These are phyloP conservation scores for Trialeurodes vaporariorum DNA, from an alignment of 1,140 invertebrate species.

Conservation along the genomic window DNA sequence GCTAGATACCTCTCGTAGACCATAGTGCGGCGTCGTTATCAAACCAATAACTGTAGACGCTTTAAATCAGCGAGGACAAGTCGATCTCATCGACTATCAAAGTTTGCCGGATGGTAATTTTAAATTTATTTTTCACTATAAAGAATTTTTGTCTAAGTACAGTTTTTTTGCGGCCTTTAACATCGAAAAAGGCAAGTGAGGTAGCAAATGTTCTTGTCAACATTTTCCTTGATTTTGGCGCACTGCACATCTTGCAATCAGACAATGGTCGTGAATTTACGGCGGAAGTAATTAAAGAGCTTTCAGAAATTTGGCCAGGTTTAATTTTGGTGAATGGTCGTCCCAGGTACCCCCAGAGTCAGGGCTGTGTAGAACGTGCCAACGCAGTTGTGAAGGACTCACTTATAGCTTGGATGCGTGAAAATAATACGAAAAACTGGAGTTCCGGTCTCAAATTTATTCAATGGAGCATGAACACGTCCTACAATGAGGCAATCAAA, in stretches of 20 bases:
- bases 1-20: too few relatives aligned
- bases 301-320: constrained; percentile 13
- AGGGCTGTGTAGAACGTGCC: constrained; percentile 32
- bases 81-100: constrained; percentile 39
- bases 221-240: constrained; percentile 10
- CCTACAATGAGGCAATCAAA: too few relatives aligned
- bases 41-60: constrained; percentile 30
- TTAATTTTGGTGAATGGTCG: constrained; percentile 25
- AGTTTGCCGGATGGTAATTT: constrained; percentile 32
- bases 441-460: too few relatives aligned
- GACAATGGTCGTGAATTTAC: constrained; percentile 11
- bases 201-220: constrained; percentile 7
- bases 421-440: too few relatives aligned
- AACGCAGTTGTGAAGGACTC: constrained; percentile 33
- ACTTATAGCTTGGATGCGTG: constrained; percentile 29
- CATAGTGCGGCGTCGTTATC: constrained; percentile 26
- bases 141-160: constrained; percentile 39
- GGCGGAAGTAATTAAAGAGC: constrained; percentile 5
- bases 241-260: constrained; percentile 13
- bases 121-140: constrained; percentile 37
- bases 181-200: constrained; percentile 8
- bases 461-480: too few relatives aligned
- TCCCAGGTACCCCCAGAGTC: constrained; percentile 27
- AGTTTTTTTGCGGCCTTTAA: constrained; percentile 27
- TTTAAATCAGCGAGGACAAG: constrained; percentile 35